Evolutionary conservation across 2,888 invertebrate genomes (phyloP), one percentile per base, ranked within the genome.

Genomic region (Rhabditophanes sp.): DNA sequence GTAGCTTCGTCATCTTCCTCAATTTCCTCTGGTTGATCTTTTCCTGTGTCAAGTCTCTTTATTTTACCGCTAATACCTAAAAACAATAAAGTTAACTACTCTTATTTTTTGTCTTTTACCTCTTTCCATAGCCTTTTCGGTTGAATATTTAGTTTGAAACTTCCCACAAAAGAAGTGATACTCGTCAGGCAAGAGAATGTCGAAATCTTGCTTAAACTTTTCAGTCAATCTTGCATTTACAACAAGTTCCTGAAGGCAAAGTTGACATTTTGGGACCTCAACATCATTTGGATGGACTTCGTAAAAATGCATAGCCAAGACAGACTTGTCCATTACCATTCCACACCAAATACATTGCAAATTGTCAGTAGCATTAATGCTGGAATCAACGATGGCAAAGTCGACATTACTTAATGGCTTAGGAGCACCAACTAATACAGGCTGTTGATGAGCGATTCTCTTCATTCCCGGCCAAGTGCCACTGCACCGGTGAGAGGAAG

Each of bases 271-370:
- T 21, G 62, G 62, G n/a, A 63, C 58, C 19, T 55, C 46, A n/a
- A 62, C 42, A 16, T 62, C 57, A 20, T 59, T 53, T 0, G 51
- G 46, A 33, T 62, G 62, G 20, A 56, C 38, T 41, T 64, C 63
- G 18, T 53, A 50, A 39, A 64, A 63, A 39, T 63, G 63, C 51
- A 48, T 56, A 11, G 53, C 56, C 23, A 56, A 33, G 2, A 46
- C 41, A 7, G 38, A 39, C 14, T 38, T 28, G 33, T 52, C 47
- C 53, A 63, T 53, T 31, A 58, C 51, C 59, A 56, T 58, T n/a
- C 61, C 63, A 34, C 63, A 63, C 53, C 50, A 50, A 28, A 62
- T 61, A 35, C 62, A 62, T 36, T 63, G 63, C 14, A 63, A 42
- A 35, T 50, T 58, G 22, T 64, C 60, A 6, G 38, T 33, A 2